Conservation (phyloP, 1,140 invertebrate genomes). For the Drosophila athabasca region DNA sequence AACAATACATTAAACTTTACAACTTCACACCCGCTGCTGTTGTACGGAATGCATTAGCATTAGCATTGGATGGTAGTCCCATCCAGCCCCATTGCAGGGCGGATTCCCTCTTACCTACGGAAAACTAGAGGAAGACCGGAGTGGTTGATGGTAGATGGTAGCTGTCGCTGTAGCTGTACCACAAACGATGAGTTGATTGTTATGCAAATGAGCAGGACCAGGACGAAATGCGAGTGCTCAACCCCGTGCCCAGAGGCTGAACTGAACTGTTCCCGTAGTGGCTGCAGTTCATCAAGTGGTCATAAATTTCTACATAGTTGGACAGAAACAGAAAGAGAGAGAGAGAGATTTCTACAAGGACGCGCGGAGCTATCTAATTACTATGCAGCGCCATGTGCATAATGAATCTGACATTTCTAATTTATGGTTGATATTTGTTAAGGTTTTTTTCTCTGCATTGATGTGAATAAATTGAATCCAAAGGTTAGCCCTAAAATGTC, state of each 20-base stretch:
- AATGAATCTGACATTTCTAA: slow-evolving; percentile 80
- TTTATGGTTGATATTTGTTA: slow-evolving; percentile 78
- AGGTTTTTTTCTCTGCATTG: slow-evolving; percentile 36
- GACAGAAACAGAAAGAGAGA: slow-evolving; percentile 12
- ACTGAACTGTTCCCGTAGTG: background rate
- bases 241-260: slow-evolving; percentile 22
- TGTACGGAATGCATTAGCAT: slow-evolving; percentile 70
- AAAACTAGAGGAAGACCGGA: slow-evolving; percentile 17
- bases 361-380: slow-evolving; percentile 62
- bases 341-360: slow-evolving; percentile 22
- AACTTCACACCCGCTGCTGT: slow-evolving; percentile 75
- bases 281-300: slow-evolving; percentile 80
- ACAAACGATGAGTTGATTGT: slow-evolving; percentile 79
- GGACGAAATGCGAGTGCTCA: slow-evolving; percentile 60
- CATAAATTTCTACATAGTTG: slow-evolving; percentile 70
- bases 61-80: slow-evolving; percentile 27
- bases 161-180: slow-evolving; percentile 51
- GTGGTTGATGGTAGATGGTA: slow-evolving; percentile 23
- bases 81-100: background rate
- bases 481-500: slow-evolving; percentile 71
- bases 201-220: slow-evolving; percentile 78
- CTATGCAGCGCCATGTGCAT: slow-evolving; percentile 80
- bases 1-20: slow-evolving; percentile 82
- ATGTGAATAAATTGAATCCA: slow-evolving; percentile 55
- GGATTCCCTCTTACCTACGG: slow-evolving; percentile 13